These are phyloP conservation scores for Drosophila peninsularis DNA, from an alignment of 2,888 invertebrate species.

Conservation along the genomic window DNA sequence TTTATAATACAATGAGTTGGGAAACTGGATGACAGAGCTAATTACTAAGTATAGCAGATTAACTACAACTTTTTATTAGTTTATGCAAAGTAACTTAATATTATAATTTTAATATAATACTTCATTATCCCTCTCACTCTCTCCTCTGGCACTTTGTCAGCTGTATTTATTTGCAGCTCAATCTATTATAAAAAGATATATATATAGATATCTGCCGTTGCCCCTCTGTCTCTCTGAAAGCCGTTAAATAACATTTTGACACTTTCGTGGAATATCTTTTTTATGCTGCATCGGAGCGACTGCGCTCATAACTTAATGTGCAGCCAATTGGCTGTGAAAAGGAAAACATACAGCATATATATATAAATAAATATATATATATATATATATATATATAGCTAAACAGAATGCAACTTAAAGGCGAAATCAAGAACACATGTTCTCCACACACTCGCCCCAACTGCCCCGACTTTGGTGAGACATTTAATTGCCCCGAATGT, in stretches of 20 bases:
- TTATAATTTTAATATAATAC: not conserved
- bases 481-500: conserved; percentile 78
- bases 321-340: conserved; percentile 74
- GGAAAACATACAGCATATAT: conserved; percentile 7
- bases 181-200: conserved; percentile 3
- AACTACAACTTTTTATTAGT: not conserved
- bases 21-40: not conserved
- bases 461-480: conserved; percentile 37
- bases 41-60: no score
- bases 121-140: no score
- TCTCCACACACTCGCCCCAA: conserved; percentile 18
- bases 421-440: conserved; percentile 79
- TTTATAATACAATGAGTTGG: not conserved
- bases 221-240: conserved; percentile 7
- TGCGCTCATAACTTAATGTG: conserved; percentile 68
- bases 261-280: conserved; percentile 50
- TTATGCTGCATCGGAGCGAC: conserved; percentile 20
- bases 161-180: not conserved
- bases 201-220: not conserved
- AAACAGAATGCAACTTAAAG: conserved; percentile 34
- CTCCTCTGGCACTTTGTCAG: not conserved
- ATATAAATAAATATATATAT: conserved; percentile 3
- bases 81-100: not conserved
- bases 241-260: conserved; percentile 65
- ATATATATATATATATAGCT: not conserved